Conservation (phyloP, 2,797 vertebrate genomes). For the Sebastes cheni region DNA sequence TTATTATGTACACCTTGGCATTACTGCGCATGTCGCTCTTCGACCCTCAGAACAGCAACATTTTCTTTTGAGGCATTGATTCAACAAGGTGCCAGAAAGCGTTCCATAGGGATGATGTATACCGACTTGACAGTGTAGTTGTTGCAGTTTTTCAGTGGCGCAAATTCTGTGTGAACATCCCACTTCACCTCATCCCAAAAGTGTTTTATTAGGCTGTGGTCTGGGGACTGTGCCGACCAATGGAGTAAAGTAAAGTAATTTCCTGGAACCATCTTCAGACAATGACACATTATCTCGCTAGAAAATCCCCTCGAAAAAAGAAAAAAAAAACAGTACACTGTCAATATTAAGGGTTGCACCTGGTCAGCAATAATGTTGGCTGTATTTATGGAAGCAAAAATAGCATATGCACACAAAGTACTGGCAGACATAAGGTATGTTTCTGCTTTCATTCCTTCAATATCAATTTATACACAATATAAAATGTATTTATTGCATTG, state of each 20-base stretch:
- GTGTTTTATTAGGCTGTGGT: slow-evolving; percentile 67
- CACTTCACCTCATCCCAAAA: slow-evolving; percentile 43
- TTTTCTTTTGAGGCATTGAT: slow-evolving; percentile 21
- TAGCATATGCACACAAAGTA: slow-evolving; percentile 18
- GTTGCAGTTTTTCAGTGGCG: slow-evolving; percentile 28
- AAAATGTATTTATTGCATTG: neutral
- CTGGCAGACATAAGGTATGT: neutral
- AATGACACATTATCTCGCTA: slow-evolving; percentile 56
- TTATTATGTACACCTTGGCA: slow-evolving; percentile 45
- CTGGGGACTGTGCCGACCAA: slow-evolving; percentile 41
- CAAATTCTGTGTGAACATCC: slow-evolving; percentile 41
- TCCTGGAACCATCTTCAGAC: slow-evolving; percentile 58
- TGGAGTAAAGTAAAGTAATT: slow-evolving; percentile 60
- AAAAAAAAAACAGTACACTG: neutral
- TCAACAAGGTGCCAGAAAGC: slow-evolving; percentile 23
- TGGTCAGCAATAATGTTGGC: slow-evolving; percentile 42
- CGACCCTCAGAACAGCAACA: neutral
- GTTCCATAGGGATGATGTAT: slow-evolving; percentile 38
- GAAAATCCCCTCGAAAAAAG: slow-evolving; percentile 13
- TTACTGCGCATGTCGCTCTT: neutral
- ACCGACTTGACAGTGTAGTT: slow-evolving; percentile 25
- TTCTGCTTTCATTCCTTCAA: slow-evolving; percentile 21
- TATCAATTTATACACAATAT: neutral
- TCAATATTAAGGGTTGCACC: slow-evolving; percentile 36
- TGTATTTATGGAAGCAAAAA: slow-evolving; percentile 49